A percentile compares a stretch with the other conserved stretches of the same genome.
Conservation (phyloP, 2,888 invertebrate species). For the Cephus pulcher region DNA sequence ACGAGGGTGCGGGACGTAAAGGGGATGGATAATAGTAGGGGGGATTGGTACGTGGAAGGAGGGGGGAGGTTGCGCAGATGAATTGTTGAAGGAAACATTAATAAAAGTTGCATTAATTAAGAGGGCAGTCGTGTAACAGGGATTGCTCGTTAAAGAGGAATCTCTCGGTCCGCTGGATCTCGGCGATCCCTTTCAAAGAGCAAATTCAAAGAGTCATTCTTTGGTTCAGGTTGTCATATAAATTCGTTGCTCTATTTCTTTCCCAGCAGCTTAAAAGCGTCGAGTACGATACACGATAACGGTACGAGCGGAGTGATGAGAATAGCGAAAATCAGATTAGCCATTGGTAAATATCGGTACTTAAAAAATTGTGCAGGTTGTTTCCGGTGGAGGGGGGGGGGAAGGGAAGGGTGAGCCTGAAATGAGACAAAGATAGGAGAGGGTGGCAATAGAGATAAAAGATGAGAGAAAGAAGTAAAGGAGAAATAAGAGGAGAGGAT, state of each 20-base stretch:
- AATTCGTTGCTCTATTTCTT: background rate
- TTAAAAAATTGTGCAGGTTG: background rate
- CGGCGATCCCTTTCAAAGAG: background rate
- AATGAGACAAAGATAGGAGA: background rate
- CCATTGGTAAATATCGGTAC: background rate
- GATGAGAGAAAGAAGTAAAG: background rate
- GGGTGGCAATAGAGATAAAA: background rate
- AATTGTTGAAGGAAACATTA: constrained; percentile 58
- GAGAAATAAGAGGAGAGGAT: background rate
- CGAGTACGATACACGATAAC: no score
- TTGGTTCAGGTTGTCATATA: background rate
- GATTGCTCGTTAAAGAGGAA: constrained; percentile 48
- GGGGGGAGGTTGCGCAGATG: constrained; percentile 36
- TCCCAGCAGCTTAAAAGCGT: background rate
- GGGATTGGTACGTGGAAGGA: background rate
- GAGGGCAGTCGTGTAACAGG: constrained; percentile 45
- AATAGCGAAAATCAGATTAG: background rate
- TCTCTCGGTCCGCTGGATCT: constrained; percentile 40
- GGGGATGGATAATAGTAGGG: constrained; percentile 18
- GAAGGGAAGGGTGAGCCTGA: background rate
- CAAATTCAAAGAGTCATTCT: background rate
- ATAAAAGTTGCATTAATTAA: constrained; percentile 63
- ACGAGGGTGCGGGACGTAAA: constrained; percentile 24
- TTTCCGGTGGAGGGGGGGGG: background rate
- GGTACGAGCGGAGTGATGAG: background rate